Evolutionary conservation across 2,888 invertebrate species (phyloP), one percentile per base, ranked within the genome.

Genomic region (Papilio gigon): DNA sequence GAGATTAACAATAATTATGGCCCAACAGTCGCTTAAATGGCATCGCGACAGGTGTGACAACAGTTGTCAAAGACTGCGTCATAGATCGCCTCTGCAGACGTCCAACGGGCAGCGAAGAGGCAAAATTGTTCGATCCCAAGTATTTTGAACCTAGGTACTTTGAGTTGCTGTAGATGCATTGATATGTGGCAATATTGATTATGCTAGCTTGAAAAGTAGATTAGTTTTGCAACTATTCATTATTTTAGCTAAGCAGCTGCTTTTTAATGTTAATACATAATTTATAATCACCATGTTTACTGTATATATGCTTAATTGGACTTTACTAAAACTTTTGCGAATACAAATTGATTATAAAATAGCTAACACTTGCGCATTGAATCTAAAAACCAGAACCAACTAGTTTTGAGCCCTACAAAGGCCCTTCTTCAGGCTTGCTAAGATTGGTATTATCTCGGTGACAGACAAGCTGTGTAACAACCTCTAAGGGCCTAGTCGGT

Each of bases 11-110:
- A 22, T 68, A 40, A 33, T 61, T 69, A 42, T 69, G 56, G n/a
- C 44, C 17, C 58, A 63, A 53, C 88, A 95, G 95, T 82, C 94
- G 95, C 76, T 87, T 95, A 78, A 95, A 94, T 85, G 95, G 95
- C 77, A 88, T 95, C 77, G 95, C 95, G 61, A 94, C 95, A 53
- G 95, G 95, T 62, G 93, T 95, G 74, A 93, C 94, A 40, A 94
- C 93, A 65, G 93, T 95, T 73, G 93, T 95, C 80, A 94, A 95
- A 84, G 95, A 93, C 84, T 94, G 94, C 84, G 93, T 95, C 76
- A 93, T 95, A 78, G 94, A 94, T 84, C 92, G 93, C 71, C 93
- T 94, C 84, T 93, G 90, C 80, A 85, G 86, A 75, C 85, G 89
- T 73, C 88, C 92, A 56, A 88, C 84, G 79, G 80, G 81, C 74